phyloP scores from a whole-genome alignment of 1,140 invertebrate species.

The Sinella curviseta region DNA sequence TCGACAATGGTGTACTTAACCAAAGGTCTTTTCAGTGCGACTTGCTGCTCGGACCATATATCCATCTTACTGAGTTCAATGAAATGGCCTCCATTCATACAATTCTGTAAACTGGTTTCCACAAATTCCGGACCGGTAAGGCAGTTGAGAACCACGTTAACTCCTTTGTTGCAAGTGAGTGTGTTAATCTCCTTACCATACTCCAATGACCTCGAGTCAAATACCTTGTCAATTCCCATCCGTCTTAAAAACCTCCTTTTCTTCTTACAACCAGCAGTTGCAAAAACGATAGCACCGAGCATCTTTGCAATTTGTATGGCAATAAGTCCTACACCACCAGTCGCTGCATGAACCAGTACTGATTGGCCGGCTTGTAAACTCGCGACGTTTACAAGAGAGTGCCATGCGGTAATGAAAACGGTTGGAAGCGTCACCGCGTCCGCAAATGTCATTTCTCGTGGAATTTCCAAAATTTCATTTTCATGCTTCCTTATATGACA shows the following conservation, averaged over 20 bases:
- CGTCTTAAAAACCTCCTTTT: background rate
- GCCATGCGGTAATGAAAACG: background rate
- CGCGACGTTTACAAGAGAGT: background rate
- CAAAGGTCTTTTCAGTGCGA: background rate
- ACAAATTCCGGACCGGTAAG: background rate
- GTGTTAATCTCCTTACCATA: background rate
- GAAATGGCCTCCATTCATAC: background rate
- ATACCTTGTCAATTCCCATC: background rate
- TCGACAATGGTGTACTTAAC: background rate
- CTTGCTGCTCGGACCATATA: background rate
- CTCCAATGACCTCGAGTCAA: too few relatives aligned
- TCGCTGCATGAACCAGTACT: background rate
- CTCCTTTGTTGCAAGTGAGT: background rate
- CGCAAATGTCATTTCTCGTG: background rate
- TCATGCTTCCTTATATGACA: background rate
- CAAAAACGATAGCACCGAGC: background rate
- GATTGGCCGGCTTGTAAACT: background rate
- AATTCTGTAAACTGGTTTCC: background rate
- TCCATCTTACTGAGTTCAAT: conserved; percentile 15
- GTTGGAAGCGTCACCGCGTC: background rate
- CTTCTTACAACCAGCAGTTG: background rate
- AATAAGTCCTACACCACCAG: background rate
- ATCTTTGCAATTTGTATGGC: conserved; percentile 8
- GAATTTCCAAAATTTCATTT: background rate
- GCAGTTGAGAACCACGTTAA: background rate